phyloP scores from a whole-genome alignment of 2,888 invertebrate species.

The Caradrina kadenii region DNA sequence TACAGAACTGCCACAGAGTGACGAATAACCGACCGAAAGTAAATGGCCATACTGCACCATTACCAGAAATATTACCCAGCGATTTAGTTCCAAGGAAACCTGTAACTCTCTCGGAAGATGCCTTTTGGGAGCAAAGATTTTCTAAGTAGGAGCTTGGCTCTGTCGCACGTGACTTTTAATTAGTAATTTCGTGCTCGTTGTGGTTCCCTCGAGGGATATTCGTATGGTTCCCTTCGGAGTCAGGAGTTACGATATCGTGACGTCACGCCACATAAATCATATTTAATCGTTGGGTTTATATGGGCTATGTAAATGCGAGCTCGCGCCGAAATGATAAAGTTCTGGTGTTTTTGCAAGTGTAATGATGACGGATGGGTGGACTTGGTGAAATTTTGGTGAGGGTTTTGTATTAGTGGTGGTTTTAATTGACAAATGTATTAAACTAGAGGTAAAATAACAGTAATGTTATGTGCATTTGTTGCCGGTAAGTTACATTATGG shows the following conservation, averaged over 20 bases:
- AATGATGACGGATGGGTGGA: conserved; percentile 56
- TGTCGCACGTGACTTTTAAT: conserved; percentile 84
- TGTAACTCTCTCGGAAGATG: conserved; percentile 53
- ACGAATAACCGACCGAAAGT: conserved; percentile 21
- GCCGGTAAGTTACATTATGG: too few species aligned
- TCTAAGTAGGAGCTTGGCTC: conserved; percentile 69
- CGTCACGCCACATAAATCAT: conserved; percentile 85
- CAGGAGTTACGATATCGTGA: conserved; percentile 73
- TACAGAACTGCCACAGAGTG: conserved; percentile 20
- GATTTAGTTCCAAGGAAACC: conserved; percentile 43
- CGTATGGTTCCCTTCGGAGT: conserved; percentile 69
- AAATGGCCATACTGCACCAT: conserved; percentile 27
- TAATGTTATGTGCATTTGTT: too few species aligned
- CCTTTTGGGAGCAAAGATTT: conserved; percentile 68
- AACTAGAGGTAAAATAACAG: not conserved
- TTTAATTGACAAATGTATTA: conserved; percentile 16
- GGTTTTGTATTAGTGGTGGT: conserved; percentile 11
- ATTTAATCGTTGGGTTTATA: conserved; percentile 79
- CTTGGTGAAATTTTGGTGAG: conserved; percentile 20
- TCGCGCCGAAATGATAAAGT: conserved; percentile 59
- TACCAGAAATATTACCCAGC: conserved; percentile 51
- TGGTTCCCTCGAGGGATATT: conserved; percentile 78
- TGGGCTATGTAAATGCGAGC: conserved; percentile 73
- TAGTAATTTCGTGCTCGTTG: conserved; percentile 87
- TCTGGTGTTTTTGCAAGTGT: conserved; percentile 60